Evolutionary conservation across 2,797 vertebrate species (phyloP), one percentile per base, ranked within the genome.

Genomic region (Loris lydekkerianus): DNA sequence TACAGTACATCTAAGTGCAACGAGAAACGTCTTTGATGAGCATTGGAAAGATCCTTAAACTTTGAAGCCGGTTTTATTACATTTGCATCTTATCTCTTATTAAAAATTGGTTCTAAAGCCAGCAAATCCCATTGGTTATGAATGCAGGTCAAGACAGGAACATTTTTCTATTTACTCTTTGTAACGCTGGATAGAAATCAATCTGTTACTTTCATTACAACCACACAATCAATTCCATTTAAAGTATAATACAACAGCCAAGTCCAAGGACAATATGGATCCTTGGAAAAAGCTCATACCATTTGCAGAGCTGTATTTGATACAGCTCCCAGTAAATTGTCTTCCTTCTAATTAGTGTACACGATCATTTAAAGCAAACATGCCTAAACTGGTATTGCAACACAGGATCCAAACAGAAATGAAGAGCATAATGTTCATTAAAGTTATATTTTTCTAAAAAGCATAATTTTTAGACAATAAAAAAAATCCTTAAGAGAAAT

Each of bases 141-240:
- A 98, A 98, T 98, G 97, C 98, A 98, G 98, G 98, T 98, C 98
- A 98, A 98, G 98, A 97, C 89, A 97, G 98, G 97, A 98, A 98
- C 97, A 98, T 98, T 98, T 98, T 98, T 98, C 98, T 98, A 98
- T 98, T 98, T 98, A 98, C 97, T 98, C 97, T 98, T 98, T 98
- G 97, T 98, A 98, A 98, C 97, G 98, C 97, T 97, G 98, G 98
- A 98, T 97, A 98, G 97, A 98, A 98, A 99, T 98, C 98, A 99
- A 98, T 98, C 98, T 90, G 98, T 98, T 98, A 98, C 98, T 98
- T 98, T 98, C 98, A 98, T 98, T 99, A 98, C 98, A 98, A 98
- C 98, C 98, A 98, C 98, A 98, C 98, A 98, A 99, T 98, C 98
- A 98, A 98, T 99, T 98, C 98, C 97, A 98, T 98, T 98, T 98